Percentiles rank a stretch among this genome's conserved stretches.
phyloP scores from a whole-genome alignment of 2,797 vertebrate species.

The Enteromius viviparus region DNA sequence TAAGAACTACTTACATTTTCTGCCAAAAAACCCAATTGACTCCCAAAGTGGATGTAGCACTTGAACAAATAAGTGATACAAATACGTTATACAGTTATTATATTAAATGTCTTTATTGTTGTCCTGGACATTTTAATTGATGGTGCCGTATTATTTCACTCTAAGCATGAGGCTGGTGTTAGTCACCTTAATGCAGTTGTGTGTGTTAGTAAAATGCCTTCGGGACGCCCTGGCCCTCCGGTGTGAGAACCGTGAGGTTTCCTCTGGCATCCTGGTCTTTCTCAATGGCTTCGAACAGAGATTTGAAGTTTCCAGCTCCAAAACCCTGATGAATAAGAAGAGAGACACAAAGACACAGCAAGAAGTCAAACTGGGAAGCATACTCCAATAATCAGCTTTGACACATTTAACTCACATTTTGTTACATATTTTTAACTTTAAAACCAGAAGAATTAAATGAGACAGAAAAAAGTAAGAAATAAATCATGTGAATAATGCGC shows the following conservation, averaged over 20 bases:
- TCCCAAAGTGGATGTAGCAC: neutral
- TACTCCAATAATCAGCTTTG: neutral
- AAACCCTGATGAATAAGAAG: conserved; percentile 77
- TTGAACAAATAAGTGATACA: neutral
- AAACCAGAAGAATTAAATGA: neutral
- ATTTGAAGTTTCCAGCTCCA: conserved; percentile 87
- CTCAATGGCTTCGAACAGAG: conserved; percentile 87
- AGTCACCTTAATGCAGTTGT: neutral
- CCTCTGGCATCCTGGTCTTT: conserved; percentile 84
- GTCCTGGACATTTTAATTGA: neutral
- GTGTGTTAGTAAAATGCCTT: conserved; percentile 73
- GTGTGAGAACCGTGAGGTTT: conserved; percentile 78
- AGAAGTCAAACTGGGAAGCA: neutral
- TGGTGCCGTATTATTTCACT: neutral
- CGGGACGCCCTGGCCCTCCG: conserved; percentile 61
- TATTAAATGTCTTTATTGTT: conserved; percentile 28
- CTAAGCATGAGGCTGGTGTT: neutral
- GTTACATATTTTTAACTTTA: neutral
- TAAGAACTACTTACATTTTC: neutral
- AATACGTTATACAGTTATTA: neutral
- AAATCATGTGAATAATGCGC: neutral
- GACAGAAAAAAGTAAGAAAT: neutral
- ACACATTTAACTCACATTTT: neutral
- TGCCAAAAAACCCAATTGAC: neutral
- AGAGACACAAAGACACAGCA: neutral